Evolutionary conservation across 2,888 invertebrate species (phyloP).

Genomic region (Poecilobothrus nobilitatus): DNA sequence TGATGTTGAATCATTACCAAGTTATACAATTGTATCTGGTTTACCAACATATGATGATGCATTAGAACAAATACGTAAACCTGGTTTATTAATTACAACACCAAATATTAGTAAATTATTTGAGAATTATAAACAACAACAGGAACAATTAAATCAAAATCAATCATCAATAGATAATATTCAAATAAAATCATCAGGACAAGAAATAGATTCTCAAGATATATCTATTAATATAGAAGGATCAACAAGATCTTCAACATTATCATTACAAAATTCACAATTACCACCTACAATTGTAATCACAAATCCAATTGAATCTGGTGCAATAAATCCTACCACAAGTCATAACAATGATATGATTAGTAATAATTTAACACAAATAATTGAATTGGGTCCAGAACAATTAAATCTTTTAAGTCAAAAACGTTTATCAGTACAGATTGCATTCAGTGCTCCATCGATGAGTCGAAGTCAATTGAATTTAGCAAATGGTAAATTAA

Average conservation of each 20-base stretch:
- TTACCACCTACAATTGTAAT: not conserved
- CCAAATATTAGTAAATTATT: constrained; percentile 39
- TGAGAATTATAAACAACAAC: constrained; percentile 28
- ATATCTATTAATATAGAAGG: not conserved
- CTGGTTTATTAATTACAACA: constrained; percentile 38
- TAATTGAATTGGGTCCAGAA: constrained; percentile 40
- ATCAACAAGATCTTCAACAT: not conserved
- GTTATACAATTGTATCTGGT: constrained; percentile 57
- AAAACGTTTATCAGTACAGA: constrained; percentile 41
- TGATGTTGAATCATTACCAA: constrained; percentile 51
- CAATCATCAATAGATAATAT: constrained; percentile 8
- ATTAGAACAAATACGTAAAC: constrained; percentile 49
- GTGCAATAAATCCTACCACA: not conserved
- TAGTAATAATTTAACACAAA: constrained; percentile 23
- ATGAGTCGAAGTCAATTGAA: constrained; percentile 27
- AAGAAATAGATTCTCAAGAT: not conserved
- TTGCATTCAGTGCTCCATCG: constrained; percentile 36
- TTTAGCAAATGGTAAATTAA: constrained; percentile 1
- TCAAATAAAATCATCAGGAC: not conserved
- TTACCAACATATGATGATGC: constrained; percentile 57
- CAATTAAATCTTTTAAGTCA: constrained; percentile 39
- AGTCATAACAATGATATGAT: no score
- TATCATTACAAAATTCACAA: not conserved
- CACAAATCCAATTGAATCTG: not conserved
- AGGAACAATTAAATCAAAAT: constrained; percentile 19